These are phyloP conservation scores for Gymnothorax javanicus DNA, from an alignment of 2,797 vertebrate genomes.

Conservation along the genomic window DNA sequence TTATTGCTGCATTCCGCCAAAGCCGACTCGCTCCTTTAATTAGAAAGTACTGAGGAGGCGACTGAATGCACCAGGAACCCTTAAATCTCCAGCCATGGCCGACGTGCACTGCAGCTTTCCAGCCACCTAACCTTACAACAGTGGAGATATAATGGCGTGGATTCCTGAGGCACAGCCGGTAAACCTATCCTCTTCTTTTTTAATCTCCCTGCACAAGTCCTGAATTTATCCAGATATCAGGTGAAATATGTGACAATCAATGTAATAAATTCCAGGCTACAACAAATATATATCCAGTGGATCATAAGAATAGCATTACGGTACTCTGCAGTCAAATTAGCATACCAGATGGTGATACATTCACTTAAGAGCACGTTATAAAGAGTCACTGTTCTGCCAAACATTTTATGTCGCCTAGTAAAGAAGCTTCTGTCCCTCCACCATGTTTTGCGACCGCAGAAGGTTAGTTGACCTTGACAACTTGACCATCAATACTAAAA, in stretches of 20 bases:
- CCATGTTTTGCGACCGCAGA: background rate
- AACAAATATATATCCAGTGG: background rate
- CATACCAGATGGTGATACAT: background rate
- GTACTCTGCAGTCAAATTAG: background rate
- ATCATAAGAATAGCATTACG: background rate
- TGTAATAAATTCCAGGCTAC: background rate
- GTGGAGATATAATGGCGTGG: conserved; percentile 13
- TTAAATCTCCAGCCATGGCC: conserved; percentile 67
- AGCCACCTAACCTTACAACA: conserved; percentile 26
- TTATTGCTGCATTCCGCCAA: conserved; percentile 71
- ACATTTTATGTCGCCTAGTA: too few species aligned
- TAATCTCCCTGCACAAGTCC: background rate
- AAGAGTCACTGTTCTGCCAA: too few species aligned
- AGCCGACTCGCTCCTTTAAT: conserved; percentile 77
- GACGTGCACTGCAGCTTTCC: conserved; percentile 58
- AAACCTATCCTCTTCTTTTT: background rate
- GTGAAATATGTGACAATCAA: conserved; percentile 7
- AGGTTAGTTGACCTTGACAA: background rate
- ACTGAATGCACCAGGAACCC: conserved; percentile 65
- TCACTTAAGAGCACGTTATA: background rate
- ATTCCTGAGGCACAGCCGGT: background rate
- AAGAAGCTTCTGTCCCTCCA: too few species aligned
- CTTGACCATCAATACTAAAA: background rate
- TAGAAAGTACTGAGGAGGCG: conserved; percentile 77
- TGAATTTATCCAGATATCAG: background rate